phyloP scores from a whole-genome alignment of 1,140 invertebrate species.

The Drosophila nasuta region DNA sequence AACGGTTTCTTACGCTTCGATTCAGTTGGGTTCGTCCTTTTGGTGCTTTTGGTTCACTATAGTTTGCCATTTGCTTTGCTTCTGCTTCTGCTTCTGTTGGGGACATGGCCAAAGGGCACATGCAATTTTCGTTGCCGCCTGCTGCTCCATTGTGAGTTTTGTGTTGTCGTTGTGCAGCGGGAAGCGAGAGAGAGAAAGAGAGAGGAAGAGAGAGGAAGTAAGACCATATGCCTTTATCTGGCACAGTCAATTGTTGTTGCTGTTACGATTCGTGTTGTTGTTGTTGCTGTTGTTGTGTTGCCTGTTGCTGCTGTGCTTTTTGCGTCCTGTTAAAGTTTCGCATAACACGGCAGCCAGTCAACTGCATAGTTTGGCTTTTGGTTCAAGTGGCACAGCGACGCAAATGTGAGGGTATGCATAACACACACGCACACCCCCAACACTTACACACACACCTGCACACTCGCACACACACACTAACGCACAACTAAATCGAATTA shows the following conservation, averaged over 20 bases:
- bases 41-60: no score
- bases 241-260: constrained; percentile 45
- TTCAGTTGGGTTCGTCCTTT: constrained; percentile 22
- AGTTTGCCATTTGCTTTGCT: background rate
- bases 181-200: background rate
- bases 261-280: constrained; percentile 22
- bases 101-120: constrained; percentile 24
- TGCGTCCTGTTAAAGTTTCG: constrained; percentile 67
- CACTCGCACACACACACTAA: constrained; percentile 42
- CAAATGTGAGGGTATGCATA: constrained; percentile 63
- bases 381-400: constrained; percentile 52
- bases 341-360: constrained; percentile 53
- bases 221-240: constrained; percentile 36
- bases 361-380: constrained; percentile 72
- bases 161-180: background rate
- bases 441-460: constrained; percentile 21
- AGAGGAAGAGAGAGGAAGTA: background rate
- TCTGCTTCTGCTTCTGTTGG: constrained; percentile 21
- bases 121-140: constrained; percentile 44
- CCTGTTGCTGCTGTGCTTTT: constrained; percentile 38
- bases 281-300: constrained; percentile 23
- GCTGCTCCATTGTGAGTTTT: constrained; percentile 36
- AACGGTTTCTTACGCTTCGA: constrained; percentile 13
- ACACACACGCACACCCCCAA: constrained; percentile 41
- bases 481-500: constrained; percentile 68